These are phyloP conservation scores for Cryptops parisi DNA, from an alignment of 2,888 invertebrate genomes.

Conservation along the genomic window DNA sequence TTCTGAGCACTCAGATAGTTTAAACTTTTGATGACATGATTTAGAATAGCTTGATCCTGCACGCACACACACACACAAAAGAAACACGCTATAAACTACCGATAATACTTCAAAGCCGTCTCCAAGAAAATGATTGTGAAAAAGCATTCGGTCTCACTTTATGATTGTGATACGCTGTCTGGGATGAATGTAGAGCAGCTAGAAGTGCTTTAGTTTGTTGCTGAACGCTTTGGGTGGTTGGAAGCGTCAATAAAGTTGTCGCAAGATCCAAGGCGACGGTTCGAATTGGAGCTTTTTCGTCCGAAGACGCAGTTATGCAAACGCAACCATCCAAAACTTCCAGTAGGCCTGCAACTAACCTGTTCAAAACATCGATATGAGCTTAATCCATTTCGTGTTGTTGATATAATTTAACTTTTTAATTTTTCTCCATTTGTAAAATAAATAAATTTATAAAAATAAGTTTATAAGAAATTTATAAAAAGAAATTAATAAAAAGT, in stretches of 20 bases:
- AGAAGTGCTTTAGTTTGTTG: conserved; percentile 67
- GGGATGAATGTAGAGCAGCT: conserved; percentile 59
- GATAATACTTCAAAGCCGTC: too few species aligned
- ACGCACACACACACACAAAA: too few species aligned
- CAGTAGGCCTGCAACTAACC: conserved; percentile 48
- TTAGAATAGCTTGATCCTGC: conserved; percentile 68
- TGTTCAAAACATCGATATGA: too few species aligned
- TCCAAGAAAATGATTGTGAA: too few species aligned
- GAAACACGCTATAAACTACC: too few species aligned
- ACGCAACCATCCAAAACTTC: conserved; percentile 61
- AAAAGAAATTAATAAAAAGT: too few species aligned
- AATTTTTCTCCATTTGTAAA: too few species aligned
- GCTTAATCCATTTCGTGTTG: too few species aligned
- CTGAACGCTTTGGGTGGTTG: conserved; percentile 55
- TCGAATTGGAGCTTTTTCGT: conserved; percentile 25
- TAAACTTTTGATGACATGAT: conserved; percentile 42
- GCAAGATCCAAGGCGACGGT: conserved; percentile 48
- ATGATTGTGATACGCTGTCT: conserved; percentile 63
- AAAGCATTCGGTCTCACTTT: conserved; percentile 50
- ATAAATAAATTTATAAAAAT: too few species aligned
- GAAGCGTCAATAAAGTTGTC: conserved; percentile 48
- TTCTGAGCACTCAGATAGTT: conserved; percentile 40
- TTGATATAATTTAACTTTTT: too few species aligned
- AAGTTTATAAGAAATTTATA: too few species aligned
- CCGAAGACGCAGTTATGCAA: conserved; percentile 31